Conservation (phyloP, 35 echinoderm and acorn worm species). For the Patiria miniata region DNA sequence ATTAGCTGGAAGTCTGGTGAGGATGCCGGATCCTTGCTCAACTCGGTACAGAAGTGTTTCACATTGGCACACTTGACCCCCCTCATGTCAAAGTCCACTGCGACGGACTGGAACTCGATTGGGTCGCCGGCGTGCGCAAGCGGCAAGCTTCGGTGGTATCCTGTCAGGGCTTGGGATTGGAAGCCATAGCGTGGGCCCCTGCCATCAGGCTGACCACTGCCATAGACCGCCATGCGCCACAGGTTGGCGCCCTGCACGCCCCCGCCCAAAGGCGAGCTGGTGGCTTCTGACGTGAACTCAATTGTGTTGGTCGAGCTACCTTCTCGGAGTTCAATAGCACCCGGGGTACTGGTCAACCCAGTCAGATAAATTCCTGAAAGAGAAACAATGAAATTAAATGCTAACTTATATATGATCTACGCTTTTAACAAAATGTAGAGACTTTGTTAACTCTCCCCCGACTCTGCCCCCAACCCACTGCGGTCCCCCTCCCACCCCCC, state of each 20-base stretch:
- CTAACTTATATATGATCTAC: too few relatives aligned
- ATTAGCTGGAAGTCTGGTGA: constrained; percentile 59
- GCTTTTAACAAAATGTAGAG: too few relatives aligned
- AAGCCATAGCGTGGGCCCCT: constrained; percentile 52
- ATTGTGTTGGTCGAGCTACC: constrained; percentile 54
- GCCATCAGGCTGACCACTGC: constrained; percentile 54
- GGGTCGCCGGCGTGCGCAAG: constrained; percentile 48
- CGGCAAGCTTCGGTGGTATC: constrained; percentile 58
- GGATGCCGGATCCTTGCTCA: constrained; percentile 59
- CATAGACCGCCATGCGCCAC: constrained; percentile 74
- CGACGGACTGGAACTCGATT: constrained; percentile 42
- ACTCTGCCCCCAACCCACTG: too few relatives aligned
- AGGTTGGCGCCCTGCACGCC: constrained; percentile 67
- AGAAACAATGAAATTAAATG: neutral
- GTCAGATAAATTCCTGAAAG: constrained; percentile 61
- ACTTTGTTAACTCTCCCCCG: too few relatives aligned
- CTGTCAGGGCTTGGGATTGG: constrained; percentile 63
- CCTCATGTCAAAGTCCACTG: constrained; percentile 74
- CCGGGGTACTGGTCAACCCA: constrained; percentile 41
- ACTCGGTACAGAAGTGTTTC: constrained; percentile 71
- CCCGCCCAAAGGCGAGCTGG: constrained; percentile 48
- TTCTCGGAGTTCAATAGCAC: constrained; percentile 62
- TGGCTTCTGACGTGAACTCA: constrained; percentile 50
- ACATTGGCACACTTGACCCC: constrained; percentile 64
- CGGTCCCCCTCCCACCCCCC: too few relatives aligned